Base-by-base conservation (phyloP, 2,888 invertebrate genomes). In the Oligia latruncula region DNA sequence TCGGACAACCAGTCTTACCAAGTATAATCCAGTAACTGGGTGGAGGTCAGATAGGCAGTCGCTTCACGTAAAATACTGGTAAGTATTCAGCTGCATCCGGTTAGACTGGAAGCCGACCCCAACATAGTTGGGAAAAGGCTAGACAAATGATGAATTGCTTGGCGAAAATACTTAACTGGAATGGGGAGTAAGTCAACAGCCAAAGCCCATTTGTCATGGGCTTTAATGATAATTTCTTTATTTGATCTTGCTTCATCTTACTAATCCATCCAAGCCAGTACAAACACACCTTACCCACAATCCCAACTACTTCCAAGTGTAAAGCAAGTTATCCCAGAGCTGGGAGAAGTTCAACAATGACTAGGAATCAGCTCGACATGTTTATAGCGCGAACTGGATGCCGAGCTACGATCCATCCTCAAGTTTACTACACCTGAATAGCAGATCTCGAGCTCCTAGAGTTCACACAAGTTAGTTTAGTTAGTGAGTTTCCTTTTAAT, bases 401-500 rank as follows among this genome's bases (percentile, higher is more conserved):
- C 64, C 11, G 74, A 49, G 60, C 65, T 66, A 68, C 74, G 62
- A 87, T 89, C 85, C 78, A 80, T 85, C 80, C 71, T 66, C 46
- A 79, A 87, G 74, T 82, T 87, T 80, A 74, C 68, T 77, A 60
- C 83, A 77, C 78, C 73, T 88, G 87, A 78, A 81, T 80, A 74
- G 68, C 35, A n/a, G 55, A 62, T 23, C 62, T 64, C 58, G 55
- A 62, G 29, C 62, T 64, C 58, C 55, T 43, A 3, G 52, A 85
- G 15, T 62, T 77, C 52, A 60, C 68, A n/a, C 43, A 23, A 67
- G 62, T 49, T 60, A 64, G 64, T 62, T 76, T 20, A 67, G n/a
- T 71, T 77, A 23, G 13, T 15, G 15, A 72, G 70, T 74, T 82
- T 72, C 40, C 46, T 62, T 72, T 77, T 81, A 83, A 85, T 76